Conservation (phyloP, 2,888 invertebrate genomes). For the Metellina segmentata region DNA sequence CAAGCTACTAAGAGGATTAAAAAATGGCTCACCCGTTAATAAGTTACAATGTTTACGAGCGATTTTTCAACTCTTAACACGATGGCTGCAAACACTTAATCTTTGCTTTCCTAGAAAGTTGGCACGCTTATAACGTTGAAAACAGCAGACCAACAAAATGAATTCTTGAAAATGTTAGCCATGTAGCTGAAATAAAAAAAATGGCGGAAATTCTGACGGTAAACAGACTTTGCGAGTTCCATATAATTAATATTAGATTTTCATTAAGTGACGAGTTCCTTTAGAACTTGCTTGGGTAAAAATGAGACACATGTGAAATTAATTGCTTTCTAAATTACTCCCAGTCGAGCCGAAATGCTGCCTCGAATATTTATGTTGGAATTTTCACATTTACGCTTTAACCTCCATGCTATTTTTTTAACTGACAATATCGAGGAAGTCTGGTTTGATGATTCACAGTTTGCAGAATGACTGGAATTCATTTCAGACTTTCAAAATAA, state of each 20-base stretch:
- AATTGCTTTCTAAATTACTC: background rate
- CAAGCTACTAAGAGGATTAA: background rate
- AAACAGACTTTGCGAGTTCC: background rate
- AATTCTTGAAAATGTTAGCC: background rate
- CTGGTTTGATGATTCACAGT: too few species aligned
- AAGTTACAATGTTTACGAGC: slow-evolving; percentile 6
- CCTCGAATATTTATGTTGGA: background rate
- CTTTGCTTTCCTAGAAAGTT: slow-evolving; percentile 6
- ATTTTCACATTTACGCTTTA: too few species aligned
- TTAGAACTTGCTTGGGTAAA: background rate
- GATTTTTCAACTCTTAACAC: background rate
- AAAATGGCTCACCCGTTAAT: background rate
- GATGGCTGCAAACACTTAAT: background rate
- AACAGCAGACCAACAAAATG: background rate
- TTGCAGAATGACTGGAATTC: too few species aligned
- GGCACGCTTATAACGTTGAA: background rate
- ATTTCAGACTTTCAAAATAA: too few species aligned
- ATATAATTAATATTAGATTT: background rate
- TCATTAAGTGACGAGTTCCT: background rate
- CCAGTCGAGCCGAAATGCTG: background rate
- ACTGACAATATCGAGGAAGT: too few species aligned
- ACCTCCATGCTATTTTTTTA: too few species aligned
- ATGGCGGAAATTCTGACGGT: background rate
- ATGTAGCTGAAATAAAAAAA: background rate
- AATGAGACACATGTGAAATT: background rate